A percentile compares a stretch with the other conserved stretches of the same genome.
Conservation (phyloP, 2,113 vertebrate genomes). For the Trichomycterus rosablanca region DNA sequence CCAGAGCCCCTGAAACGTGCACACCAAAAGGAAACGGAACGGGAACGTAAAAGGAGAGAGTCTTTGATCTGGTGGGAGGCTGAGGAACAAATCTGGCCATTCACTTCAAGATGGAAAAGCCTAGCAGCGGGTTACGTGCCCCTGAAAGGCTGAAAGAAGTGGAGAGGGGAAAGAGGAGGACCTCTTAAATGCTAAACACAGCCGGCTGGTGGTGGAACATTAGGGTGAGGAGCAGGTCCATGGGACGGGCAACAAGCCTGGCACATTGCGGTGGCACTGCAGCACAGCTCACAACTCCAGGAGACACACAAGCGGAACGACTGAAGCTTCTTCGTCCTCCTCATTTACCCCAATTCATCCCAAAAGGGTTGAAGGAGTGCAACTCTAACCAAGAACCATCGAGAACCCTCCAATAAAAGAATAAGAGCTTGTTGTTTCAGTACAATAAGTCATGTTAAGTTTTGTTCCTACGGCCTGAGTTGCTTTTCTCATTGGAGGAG, state of each 20-base stretch:
- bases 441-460: too few relatives aligned
- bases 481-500: too few relatives aligned
- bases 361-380: too few relatives aligned
- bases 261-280: slow-evolving; percentile 14
- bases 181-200: slow-evolving; percentile 45
- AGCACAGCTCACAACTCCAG: too few relatives aligned
- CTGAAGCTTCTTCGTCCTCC: too few relatives aligned
- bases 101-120: slow-evolving; percentile 42
- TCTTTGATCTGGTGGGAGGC: slow-evolving; percentile 42
- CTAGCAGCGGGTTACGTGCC: slow-evolving; percentile 22
- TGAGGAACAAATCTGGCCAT: slow-evolving; percentile 44
- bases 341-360: too few relatives aligned
- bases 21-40: slow-evolving; percentile 50
- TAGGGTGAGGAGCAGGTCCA: slow-evolving; percentile 32
- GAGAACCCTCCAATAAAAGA: too few relatives aligned
- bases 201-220: slow-evolving; percentile 38
- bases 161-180: slow-evolving; percentile 25
- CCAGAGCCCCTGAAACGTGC: slow-evolving; percentile 40
- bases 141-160: slow-evolving; percentile 41
- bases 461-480: too few relatives aligned
- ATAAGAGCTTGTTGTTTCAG: too few relatives aligned
- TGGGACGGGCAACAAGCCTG: slow-evolving; percentile 34
- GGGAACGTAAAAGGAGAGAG: slow-evolving; percentile 45
- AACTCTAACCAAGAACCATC: too few relatives aligned
- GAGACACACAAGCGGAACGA: too few relatives aligned